A percentile compares a stretch with the other conserved stretches of the same genome.
Evolutionary conservation across 2,888 invertebrate species (phyloP).

Genomic region (Platycnemis pennipes): DNA sequence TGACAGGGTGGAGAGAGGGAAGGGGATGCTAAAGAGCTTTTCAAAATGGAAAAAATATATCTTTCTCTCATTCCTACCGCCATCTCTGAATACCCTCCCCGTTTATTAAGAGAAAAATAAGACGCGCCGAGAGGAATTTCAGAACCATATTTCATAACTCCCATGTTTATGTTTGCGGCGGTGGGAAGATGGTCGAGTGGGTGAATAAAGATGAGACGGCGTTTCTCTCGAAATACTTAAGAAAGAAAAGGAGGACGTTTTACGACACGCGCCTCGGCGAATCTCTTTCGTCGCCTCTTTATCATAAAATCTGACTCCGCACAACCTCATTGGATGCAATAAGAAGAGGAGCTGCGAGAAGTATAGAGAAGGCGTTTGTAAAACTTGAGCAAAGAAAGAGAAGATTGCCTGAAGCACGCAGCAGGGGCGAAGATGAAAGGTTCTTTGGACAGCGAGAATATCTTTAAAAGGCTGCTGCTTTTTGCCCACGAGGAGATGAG

Average conservation of each 20-base stretch:
- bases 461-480: too few species aligned
- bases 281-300: background rate
- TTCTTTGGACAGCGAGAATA: too few species aligned
- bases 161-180: background rate
- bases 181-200: background rate
- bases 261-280: background rate
- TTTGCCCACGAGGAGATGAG: too few species aligned
- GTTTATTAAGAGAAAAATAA: slow-evolving; percentile 7
- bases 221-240: background rate
- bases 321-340: background rate
- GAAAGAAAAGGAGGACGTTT: background rate
- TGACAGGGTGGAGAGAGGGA: background rate
- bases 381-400: too few species aligned
- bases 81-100: background rate
- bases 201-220: background rate
- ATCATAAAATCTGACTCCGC: slow-evolving; percentile 18
- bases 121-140: background rate
- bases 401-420: too few species aligned
- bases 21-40: background rate
- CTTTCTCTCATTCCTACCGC: background rate
- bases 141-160: background rate
- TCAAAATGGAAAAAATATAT: background rate
- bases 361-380: too few species aligned
- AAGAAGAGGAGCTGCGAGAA: background rate
- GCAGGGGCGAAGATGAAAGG: too few species aligned